These are phyloP conservation scores for Cataglyphis cursor DNA, from an alignment of 2,888 invertebrate genomes.

Conservation along the genomic window DNA sequence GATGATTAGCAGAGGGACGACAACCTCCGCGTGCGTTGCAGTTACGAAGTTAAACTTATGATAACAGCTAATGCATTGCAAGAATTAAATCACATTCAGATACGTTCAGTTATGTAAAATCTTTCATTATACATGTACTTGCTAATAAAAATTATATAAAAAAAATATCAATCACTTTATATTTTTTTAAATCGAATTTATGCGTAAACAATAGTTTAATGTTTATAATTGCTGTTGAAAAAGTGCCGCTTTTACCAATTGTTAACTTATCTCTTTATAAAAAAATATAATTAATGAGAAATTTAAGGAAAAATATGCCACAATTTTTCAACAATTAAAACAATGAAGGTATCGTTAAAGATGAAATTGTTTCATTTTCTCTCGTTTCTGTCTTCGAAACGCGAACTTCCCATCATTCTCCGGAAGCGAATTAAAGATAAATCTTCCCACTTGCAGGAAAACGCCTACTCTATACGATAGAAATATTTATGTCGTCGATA, in stretches of 20 bases:
- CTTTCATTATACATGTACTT: background rate
- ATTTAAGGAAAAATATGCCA: background rate
- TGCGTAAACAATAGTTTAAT: background rate
- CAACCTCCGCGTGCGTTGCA: slow-evolving; percentile 28
- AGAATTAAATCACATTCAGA: background rate
- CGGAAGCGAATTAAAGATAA: slow-evolving; percentile 75
- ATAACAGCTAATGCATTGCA: slow-evolving; percentile 18
- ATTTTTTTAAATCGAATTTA: background rate
- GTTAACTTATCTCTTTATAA: background rate
- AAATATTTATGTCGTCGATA: slow-evolving; percentile 71
- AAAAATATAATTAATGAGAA: background rate
- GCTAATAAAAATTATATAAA: background rate
- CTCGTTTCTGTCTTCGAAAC: slow-evolving; percentile 40
- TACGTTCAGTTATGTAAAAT: background rate
- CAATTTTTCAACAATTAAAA: slow-evolving; percentile 21
- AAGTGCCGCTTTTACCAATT: background rate
- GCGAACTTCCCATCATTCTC: slow-evolving; percentile 63
- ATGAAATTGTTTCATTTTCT: background rate
- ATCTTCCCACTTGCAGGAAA: slow-evolving; percentile 79
- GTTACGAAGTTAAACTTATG: background rate
- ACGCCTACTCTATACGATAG: slow-evolving; percentile 78
- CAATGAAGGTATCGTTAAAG: background rate
- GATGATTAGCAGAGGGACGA: slow-evolving; percentile 65
- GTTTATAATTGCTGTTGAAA: background rate
- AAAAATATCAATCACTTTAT: slow-evolving; percentile 3